Base-by-base conservation (phyloP, 2,888 invertebrate genomes). In the Pocota personata region DNA sequence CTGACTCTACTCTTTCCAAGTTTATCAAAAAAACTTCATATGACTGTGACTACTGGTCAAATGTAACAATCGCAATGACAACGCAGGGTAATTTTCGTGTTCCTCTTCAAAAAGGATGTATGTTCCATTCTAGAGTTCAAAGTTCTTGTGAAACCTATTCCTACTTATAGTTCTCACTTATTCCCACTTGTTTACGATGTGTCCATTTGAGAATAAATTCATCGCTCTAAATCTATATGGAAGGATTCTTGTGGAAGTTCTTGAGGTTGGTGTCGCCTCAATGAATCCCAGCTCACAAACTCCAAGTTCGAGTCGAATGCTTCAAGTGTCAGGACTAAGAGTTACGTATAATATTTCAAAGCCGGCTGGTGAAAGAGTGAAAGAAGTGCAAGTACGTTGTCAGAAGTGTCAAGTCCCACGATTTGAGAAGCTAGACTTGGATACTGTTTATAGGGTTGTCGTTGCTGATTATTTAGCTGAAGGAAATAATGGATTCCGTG, bases 141-240 rank as follows among this genome's bases (percentile, higher is more conserved):
- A 16, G 0, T 14, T 0, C 19, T 19, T 19, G 1, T 19, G 6
- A 7, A 24, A 24, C 7, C 2, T 24, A 6, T 7, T 37, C 58
- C 8, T 30, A 57, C 24, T 60, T 52, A 40, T 35, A 96, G 96
- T 95, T 2, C 94, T 96, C 14, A 96, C 95, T 1, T 95, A 95
- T 32, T 95, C 94, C 76, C 95, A 95, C 72, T 89, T 97, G 3
- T 91, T 96, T 5, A 94, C 95, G 88, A 94, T 95, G 12, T 93
- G 95, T 87, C 97, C 97, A 0, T 97, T 97, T 90, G 95, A 95
- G 89, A 97, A 97, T 92, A 94, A 94, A 69, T 93, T 97, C 77
- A 95, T 96, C 89, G 93, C 95, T n/a, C 94, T 96, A 62, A 95
- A 95, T 84, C 90, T 97, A 66, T 92, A 93, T 66, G 97, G 97